These are phyloP conservation scores for Vulpes lagopus DNA, from an alignment of 2,113 vertebrate genomes.

Conservation along the genomic window DNA sequence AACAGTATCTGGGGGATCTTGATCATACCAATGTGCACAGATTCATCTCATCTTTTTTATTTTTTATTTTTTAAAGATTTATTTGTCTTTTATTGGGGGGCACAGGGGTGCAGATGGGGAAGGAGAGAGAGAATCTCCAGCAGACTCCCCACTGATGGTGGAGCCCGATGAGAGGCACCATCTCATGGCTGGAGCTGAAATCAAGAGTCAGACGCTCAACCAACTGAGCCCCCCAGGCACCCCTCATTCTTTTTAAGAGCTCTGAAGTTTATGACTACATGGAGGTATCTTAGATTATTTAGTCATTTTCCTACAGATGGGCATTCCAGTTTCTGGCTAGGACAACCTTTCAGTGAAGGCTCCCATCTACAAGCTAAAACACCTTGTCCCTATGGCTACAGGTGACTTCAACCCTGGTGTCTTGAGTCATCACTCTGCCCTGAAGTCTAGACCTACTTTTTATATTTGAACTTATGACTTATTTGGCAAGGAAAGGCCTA, in stretches of 20 bases:
- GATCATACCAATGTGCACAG: neutral
- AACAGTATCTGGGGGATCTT: neutral
- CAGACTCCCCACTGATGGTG: neutral
- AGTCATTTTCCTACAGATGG: too few relatives aligned
- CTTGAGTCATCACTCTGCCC: neutral
- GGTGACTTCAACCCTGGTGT: neutral
- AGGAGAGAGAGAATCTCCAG: neutral
- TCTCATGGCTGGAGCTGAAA: neutral
- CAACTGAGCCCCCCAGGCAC: neutral
- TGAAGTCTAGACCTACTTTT: neutral
- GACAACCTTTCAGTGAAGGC: neutral
- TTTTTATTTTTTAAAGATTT: neutral
- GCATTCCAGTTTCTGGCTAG: neutral
- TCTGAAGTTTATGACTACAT: neutral
- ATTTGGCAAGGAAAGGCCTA: neutral
- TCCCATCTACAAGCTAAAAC: too few relatives aligned
- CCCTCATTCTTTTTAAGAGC: neutral
- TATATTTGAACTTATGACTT: neutral
- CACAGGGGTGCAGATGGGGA: neutral
- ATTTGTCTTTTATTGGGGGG: neutral
- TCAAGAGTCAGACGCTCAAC: neutral
- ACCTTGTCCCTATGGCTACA: rapidly evolving
- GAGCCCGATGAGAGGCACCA: rapidly evolving
- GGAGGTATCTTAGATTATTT: neutral
- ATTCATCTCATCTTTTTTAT: neutral